A percentile compares a stretch with the other conserved stretches of the same genome.
phyloP scores from a whole-genome alignment of 2,888 invertebrate species.

The Beris morrisii region DNA sequence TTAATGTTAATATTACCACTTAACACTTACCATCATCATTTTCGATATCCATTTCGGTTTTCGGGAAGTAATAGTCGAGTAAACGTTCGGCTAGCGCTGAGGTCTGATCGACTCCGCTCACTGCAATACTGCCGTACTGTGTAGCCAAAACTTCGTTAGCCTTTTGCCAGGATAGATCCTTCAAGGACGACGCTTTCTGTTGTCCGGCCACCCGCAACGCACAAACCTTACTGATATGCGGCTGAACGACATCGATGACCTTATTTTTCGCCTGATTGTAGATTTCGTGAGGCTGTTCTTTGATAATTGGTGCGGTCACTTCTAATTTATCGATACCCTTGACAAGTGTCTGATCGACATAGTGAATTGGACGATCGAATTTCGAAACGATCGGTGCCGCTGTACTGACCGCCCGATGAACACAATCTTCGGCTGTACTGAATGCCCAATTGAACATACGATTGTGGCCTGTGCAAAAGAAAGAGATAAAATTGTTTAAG shows the following conservation, averaged over 20 bases:
- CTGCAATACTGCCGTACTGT: slow-evolving; percentile 68
- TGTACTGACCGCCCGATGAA: slow-evolving; percentile 65
- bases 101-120: slow-evolving; percentile 68
- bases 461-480: slow-evolving; percentile 59
- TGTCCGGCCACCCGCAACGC: slow-evolving; percentile 54
- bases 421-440: slow-evolving; percentile 65
- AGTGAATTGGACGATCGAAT: slow-evolving; percentile 60
- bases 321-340: slow-evolving; percentile 68
- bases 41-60: slow-evolving; percentile 61
- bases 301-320: slow-evolving; percentile 67
- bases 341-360: slow-evolving; percentile 68
- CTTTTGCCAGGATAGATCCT: slow-evolving; percentile 71
- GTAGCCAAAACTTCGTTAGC: slow-evolving; percentile 71
- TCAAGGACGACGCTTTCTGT: slow-evolving; percentile 65
- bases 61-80: slow-evolving; percentile 74
- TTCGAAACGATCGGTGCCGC: slow-evolving; percentile 65
- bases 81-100: slow-evolving; percentile 70
- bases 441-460: slow-evolving; percentile 70
- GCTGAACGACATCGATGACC: slow-evolving; percentile 62
- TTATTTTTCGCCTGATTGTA: slow-evolving; percentile 62
- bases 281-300: slow-evolving; percentile 65
- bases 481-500: background rate
- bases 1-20: background rate
- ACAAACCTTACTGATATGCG: slow-evolving; percentile 60
- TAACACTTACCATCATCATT: slow-evolving; percentile 57